phyloP scores from a whole-genome alignment of 2,888 invertebrate species.

The Epinotia ramella region DNA sequence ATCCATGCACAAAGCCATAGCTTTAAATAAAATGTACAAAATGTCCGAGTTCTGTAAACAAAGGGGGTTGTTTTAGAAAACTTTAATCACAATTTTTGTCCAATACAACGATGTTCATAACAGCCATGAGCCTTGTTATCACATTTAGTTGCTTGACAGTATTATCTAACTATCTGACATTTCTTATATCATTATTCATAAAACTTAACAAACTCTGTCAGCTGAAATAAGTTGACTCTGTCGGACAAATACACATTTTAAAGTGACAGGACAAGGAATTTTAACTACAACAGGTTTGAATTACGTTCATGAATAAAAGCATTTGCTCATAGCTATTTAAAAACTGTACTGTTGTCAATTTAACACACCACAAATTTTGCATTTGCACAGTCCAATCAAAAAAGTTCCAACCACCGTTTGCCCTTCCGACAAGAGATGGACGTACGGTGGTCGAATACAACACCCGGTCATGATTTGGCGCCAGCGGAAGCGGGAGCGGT shows the following conservation, averaged over 20 bases:
- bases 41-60: not conserved
- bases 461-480: conserved; percentile 1
- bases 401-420: not conserved
- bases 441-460: not conserved
- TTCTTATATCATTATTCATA: not conserved
- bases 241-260: not conserved
- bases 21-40: not conserved
- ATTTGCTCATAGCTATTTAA: not conserved
- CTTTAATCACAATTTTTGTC: not conserved
- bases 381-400: not conserved
- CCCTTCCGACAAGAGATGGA: not conserved
- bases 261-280: not conserved
- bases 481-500: not conserved
- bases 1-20: not conserved
- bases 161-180: too few relatives aligned
- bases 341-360: conserved; percentile 4
- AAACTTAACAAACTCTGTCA: not conserved
- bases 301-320: not conserved
- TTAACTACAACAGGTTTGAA: not conserved
- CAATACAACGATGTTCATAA: not conserved
- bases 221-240: not conserved
- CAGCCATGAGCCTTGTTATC: not conserved
- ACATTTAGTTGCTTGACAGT: not conserved
- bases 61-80: not conserved
- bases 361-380: not conserved